phyloP scores from a whole-genome alignment of 2,888 invertebrate species.

The Stenodera caucasica region DNA sequence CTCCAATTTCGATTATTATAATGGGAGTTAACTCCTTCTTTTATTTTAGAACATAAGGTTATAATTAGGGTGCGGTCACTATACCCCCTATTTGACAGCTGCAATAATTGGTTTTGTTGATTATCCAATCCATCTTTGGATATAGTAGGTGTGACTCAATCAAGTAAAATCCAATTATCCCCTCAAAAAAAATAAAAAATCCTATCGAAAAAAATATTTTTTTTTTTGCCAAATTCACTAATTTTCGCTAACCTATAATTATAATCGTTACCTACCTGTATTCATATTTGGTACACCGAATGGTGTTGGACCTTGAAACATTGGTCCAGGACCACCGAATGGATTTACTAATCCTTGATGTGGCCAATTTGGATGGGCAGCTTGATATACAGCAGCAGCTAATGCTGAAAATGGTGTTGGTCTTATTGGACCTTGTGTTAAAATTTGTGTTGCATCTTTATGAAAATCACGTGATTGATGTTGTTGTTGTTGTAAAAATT shows the following conservation, averaged over 20 bases:
- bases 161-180: constrained; percentile 14
- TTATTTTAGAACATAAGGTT: background rate
- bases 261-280: constrained; percentile 55
- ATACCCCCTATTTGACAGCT: constrained; percentile 9
- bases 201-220: too few species aligned
- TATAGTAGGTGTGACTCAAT: constrained; percentile 20
- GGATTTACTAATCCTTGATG: constrained; percentile 65
- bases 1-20: background rate
- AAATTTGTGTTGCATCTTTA: constrained; percentile 47
- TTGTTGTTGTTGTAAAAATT: constrained; percentile 39
- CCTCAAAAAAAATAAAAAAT: background rate
- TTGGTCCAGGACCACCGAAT: constrained; percentile 61
- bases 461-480: constrained; percentile 31
- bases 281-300: constrained; percentile 54
- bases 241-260: constrained; percentile 24
- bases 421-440: constrained; percentile 65
- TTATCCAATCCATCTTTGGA: constrained; percentile 4
- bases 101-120: constrained; percentile 11
- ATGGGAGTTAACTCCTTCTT: background rate
- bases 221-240: constrained; percentile 4
- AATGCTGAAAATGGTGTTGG: constrained; percentile 77
- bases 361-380: constrained; percentile 58
- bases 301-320: constrained; percentile 68
- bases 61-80: constrained; percentile 2
- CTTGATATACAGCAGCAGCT: constrained; percentile 67